These are phyloP conservation scores for Mactromeris polynyma DNA, from an alignment of 2,888 invertebrate species.

Conservation along the genomic window DNA sequence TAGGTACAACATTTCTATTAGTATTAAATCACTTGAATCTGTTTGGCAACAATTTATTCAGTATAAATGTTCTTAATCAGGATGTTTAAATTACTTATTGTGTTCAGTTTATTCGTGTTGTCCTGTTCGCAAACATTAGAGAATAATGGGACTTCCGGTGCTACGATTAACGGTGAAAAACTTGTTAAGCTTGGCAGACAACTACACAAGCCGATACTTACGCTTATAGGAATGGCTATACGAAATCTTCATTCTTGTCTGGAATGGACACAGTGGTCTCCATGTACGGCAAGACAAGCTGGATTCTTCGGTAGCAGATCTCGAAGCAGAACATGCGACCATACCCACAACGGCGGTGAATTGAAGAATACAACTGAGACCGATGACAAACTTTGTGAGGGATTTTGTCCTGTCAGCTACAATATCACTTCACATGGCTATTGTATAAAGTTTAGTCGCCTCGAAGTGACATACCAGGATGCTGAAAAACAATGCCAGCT, in stretches of 20 bases:
- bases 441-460: background rate
- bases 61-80: no score
- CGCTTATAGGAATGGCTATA: background rate
- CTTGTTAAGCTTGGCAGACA: background rate
- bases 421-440: constrained; percentile 4
- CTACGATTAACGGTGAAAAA: background rate
- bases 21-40: no score
- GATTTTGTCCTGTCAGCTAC: constrained; percentile 1
- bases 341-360: background rate
- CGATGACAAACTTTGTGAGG: background rate
- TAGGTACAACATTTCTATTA: no score
- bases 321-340: background rate
- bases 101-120: background rate
- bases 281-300: background rate
- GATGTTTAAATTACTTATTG: background rate
- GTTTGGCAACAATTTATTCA: no score
- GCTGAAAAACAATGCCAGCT: constrained; percentile 6
- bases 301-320: background rate
- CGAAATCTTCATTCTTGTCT: background rate
- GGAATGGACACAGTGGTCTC: no score
- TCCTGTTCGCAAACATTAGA: background rate
- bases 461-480: background rate
- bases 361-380: background rate
- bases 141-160: background rate
- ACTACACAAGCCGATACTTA: no score